A percentile compares a stretch with the other conserved stretches of the same genome.
Evolutionary conservation across 1,140 invertebrate genomes (phyloP).

Genomic region (Neodiprion pinetum): DNA sequence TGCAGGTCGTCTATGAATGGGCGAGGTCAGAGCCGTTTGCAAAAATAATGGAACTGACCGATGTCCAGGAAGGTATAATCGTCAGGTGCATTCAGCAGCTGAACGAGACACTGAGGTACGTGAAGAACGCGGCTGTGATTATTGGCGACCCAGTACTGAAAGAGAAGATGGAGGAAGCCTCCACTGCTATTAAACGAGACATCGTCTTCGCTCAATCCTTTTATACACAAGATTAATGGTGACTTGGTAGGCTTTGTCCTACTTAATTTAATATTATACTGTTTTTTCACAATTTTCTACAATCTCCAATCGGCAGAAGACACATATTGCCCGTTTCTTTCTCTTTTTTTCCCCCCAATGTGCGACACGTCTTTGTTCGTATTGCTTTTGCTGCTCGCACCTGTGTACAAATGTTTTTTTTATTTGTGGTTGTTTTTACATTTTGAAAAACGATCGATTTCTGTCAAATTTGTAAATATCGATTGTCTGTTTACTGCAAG

Average conservation of each 20-base stretch:
- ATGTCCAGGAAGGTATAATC: conserved; percentile 98
- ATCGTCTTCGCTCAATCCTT: conserved; percentile 98
- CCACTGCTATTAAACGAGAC: conserved; percentile 91
- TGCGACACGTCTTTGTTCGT: no score
- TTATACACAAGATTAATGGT: conserved; percentile 75
- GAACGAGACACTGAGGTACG: conserved; percentile 91
- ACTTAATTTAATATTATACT: no score
- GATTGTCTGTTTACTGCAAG: no score
- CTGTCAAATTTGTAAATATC: no score
- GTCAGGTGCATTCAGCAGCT: conserved; percentile 97
- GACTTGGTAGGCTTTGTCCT: no score
- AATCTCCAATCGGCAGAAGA: no score
- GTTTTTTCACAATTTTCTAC: neutral
- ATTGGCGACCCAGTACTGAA: conserved; percentile 92
- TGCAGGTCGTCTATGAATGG: conserved; percentile 97
- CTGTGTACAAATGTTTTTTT: neutral
- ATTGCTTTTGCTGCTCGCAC: neutral
- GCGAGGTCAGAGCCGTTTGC: conserved; percentile 87
- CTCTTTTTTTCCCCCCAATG: no score
- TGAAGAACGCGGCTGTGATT: conserved; percentile 90
- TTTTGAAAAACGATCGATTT: no score
- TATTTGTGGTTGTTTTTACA: neutral
- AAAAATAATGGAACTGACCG: conserved; percentile 91
- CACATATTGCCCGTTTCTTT: no score
- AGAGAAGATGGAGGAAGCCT: conserved; percentile 96